A percentile compares a stretch with the other conserved stretches of the same genome.
Evolutionary conservation across 2,888 invertebrate species (phyloP).

Genomic region (Melipona bicolor): DNA sequence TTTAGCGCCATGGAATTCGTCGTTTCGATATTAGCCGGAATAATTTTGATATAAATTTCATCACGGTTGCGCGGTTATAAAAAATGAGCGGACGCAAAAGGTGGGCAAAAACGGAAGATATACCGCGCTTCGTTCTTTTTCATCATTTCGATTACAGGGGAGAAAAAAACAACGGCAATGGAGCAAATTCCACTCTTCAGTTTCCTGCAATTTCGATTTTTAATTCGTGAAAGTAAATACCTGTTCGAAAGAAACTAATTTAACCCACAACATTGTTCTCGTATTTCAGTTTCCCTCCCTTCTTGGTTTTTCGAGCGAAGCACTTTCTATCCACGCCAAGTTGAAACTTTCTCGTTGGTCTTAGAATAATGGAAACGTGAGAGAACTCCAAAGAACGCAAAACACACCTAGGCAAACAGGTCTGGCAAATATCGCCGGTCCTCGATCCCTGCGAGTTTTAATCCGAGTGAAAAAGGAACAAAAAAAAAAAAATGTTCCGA

Average conservation of each 20-base stretch:
- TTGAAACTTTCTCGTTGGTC: slow-evolving; percentile 63
- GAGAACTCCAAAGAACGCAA: slow-evolving; percentile 62
- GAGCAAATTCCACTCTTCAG: too few species aligned
- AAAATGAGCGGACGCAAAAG: neutral
- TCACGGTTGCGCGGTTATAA: neutral
- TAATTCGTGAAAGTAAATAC: slow-evolving; percentile 5
- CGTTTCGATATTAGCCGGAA: neutral
- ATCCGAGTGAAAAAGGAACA: slow-evolving; percentile 27
- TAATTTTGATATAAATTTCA: slow-evolving; percentile 1
- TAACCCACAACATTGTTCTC: slow-evolving; percentile 15
- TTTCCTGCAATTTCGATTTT: neutral
- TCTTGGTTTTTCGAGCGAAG: slow-evolving; percentile 18
- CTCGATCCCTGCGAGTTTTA: slow-evolving; percentile 60
- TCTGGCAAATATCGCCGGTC: slow-evolving; percentile 46
- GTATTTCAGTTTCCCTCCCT: slow-evolving; percentile 18
- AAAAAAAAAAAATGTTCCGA: too few species aligned
- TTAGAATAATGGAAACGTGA: slow-evolving; percentile 74
- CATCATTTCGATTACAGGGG: too few species aligned
- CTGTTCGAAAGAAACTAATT: slow-evolving; percentile 10
- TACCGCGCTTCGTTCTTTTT: too few species aligned
- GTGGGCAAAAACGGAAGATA: neutral
- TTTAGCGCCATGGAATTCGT: neutral
- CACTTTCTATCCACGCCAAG: slow-evolving; percentile 7
- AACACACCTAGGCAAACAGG: slow-evolving; percentile 52
- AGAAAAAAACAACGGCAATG: too few species aligned